Evolutionary conservation across 2,888 invertebrate genomes (phyloP), one percentile per base, ranked within the genome.

Genomic region (Lucinisca nassula): DNA sequence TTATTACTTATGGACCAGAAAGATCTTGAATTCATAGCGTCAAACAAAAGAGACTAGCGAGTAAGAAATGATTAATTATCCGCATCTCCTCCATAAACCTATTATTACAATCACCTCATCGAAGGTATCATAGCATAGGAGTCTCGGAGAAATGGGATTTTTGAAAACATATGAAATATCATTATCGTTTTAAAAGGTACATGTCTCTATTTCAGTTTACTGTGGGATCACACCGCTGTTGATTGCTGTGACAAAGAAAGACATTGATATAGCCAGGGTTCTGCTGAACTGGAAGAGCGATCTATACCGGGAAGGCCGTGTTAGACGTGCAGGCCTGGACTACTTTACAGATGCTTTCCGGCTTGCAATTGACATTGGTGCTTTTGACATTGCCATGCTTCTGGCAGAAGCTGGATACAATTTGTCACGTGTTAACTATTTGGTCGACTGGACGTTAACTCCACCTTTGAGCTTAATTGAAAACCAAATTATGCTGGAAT

Each of bases 201-300:
- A n/a, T n/a, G n/a, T n/a, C n/a, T n/a, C n/a, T n/a, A n/a, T 89
- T 89, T 32, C 92, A 94, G 94, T 92, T 90, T 82, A 86, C n/a
- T 93, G 93, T 27, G 92, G 93, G 0, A 88, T 91, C 0, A 93
- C 93, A 1, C 93, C 93, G 21, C 80, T 94, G n/a, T 90, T 94
- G 49, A 87, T 93, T 12, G 90, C 93, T 14, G 83, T 88, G 35
- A 92, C 88, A 70, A 90, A 91, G 35, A 87, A 88, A 37, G 91
- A 94, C 82, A 55, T 90, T 0, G 80, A 78, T 1, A 90, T 87
- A n/a, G 84, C 92, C n/a, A 91, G 91, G 73, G 38, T 88, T 21
- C 82, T 94, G 4, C 84, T 93, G n/a, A 76, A 83, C 30, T 92
- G 92, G 89, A 93, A 91, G 72, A 91, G 92, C 70, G 70, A 90